Evolutionary conservation across 1,140 invertebrate species (phyloP).

Genomic region (Maniola jurtina): DNA sequence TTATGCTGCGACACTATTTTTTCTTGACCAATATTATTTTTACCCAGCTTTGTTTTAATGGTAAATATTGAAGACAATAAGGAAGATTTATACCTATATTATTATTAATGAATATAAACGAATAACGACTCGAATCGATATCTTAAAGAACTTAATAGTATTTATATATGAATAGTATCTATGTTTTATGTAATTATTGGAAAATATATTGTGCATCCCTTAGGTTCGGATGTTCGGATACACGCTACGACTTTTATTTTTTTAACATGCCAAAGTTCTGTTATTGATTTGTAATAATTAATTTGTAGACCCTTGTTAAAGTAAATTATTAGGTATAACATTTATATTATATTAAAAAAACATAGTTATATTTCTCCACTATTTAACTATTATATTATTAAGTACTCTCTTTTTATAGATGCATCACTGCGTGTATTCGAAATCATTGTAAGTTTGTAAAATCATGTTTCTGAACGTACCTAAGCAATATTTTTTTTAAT

Average conservation of each 20-base stretch:
- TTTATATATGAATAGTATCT: conserved; percentile 19
- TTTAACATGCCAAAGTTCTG: conserved; percentile 22
- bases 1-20: conserved; percentile 60
- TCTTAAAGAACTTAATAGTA: conserved; percentile 59
- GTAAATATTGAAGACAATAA: conserved; percentile 77
- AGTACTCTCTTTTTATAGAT: conserved; percentile 13
- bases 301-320: conserved; percentile 16
- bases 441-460: conserved; percentile 8
- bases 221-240: conserved; percentile 42
- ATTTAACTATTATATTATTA: conserved; percentile 15
- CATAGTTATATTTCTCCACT: conserved; percentile 18
- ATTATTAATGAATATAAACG: conserved; percentile 65
- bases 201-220: conserved; percentile 35
- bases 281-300: conserved; percentile 24
- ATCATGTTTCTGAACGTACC: conserved; percentile 13
- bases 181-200: conserved; percentile 42
- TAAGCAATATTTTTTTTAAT: conserved; percentile 29
- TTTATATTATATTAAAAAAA: conserved; percentile 25
- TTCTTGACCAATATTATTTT: conserved; percentile 44
- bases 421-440: conserved; percentile 26
- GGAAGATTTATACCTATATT: conserved; percentile 75
- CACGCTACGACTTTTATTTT: conserved; percentile 29
- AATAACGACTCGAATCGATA: conserved; percentile 65
- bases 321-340: conserved; percentile 12
- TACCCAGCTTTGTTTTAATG: conserved; percentile 64